Evolutionary conservation across 1,140 invertebrate species (phyloP), one percentile per base, ranked within the genome.

Genomic region (Eriocheir sinensis): DNA sequence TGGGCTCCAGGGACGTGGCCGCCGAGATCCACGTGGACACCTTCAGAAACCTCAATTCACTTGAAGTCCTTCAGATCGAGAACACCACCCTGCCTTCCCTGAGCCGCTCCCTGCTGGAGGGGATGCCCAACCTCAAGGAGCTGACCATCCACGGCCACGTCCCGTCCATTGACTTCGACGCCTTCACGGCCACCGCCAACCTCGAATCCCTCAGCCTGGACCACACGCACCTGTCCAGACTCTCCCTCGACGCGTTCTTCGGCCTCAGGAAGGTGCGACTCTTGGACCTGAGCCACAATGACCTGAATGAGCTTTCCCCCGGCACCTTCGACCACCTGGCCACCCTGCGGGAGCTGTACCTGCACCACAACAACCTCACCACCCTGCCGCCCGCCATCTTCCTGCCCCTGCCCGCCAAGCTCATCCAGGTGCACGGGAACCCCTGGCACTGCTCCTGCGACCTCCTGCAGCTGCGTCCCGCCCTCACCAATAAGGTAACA

Each of bases 361-460:
- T 95, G 0, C 89, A 95, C 53, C 89, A 94, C 32, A 95, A 95
- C 4, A 41, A 92, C 48, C 89, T 95, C 32, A 94, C 95, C 8
- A 92, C 95, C 44, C 83, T 95, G 17, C 95, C 95, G 27, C 95
- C 89, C 0, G 93, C 89, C 3, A 94, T 95, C 17, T 95, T 95
- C 85, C 38, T 91, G 15, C 81, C 89, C 0, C 32, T 94, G 40
- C 95, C 95, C 3, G 93, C 90, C 21, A 95, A 95, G 83, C 53
- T 95, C 40, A 89, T 95, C 4, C 95, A 95, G 44, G 53, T 95
- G 41, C 89, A 95, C 6, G 44, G 94, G 38, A 95, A 95, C 44
- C 95, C 95, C 4, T 95, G 95, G 95, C 93, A 95, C 60, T 95
- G 95, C 36, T 89, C 95, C 36, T 95, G 95, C 41, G 89, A 92